These are phyloP conservation scores for Aphrophora alni DNA, from an alignment of 2,888 invertebrate genomes.

Conservation along the genomic window DNA sequence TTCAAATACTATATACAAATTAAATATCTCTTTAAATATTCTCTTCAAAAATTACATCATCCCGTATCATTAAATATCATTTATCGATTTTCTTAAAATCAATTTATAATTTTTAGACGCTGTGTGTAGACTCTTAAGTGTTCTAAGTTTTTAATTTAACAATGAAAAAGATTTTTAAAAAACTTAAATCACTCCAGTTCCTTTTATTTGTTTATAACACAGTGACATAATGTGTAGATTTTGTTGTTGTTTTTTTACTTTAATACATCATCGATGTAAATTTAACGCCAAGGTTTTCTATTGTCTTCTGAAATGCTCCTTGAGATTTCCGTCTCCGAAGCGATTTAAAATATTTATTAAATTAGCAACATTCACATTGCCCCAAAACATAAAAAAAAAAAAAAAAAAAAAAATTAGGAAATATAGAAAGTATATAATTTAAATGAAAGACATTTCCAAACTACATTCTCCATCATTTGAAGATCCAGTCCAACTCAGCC, in stretches of 20 bases:
- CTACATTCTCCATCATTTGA: constrained; percentile 19
- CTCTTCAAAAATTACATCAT: neutral
- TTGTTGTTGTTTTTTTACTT: neutral
- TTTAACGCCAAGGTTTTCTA: neutral
- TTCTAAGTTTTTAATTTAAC: neutral
- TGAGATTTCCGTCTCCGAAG: constrained; percentile 30
- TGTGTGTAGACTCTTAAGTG: neutral
- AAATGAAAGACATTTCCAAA: constrained; percentile 31
- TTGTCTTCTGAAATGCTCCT: neutral
- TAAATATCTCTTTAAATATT: constrained; percentile 9
- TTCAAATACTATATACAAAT: neutral
- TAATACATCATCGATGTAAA: neutral
- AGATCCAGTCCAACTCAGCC: constrained; percentile 15
- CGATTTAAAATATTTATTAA: constrained; percentile 18
- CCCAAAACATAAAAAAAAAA: neutral
- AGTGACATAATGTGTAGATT: constrained; percentile 21
- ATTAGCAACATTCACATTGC: constrained; percentile 7
- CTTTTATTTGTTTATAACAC: constrained; percentile 11
- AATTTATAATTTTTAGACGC: neutral
- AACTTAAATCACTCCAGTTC: neutral
- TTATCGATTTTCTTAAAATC: neutral
- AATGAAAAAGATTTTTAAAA: neutral
- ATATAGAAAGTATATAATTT: neutral
- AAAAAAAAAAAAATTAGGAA: too few relatives aligned
- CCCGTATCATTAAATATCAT: neutral